Conservation (phyloP, 2,797 vertebrate genomes). For the Decapterus maruadsi region DNA sequence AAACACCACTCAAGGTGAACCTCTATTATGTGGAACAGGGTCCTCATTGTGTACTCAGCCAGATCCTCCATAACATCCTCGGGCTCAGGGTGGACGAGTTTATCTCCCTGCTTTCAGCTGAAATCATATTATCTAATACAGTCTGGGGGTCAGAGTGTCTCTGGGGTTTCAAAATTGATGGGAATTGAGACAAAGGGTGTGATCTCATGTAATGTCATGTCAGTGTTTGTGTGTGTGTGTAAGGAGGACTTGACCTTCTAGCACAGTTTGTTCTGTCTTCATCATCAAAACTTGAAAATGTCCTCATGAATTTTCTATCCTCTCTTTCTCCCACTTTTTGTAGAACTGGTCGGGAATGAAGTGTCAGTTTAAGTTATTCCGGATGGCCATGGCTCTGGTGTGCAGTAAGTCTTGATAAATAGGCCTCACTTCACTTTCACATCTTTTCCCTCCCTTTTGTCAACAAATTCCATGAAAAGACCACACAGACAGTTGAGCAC, state of each 20-base stretch:
- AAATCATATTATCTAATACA: constrained; percentile 67
- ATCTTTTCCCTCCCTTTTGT: neutral
- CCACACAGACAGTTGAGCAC: neutral
- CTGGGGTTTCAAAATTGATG: constrained; percentile 50
- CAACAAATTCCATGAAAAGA: constrained; percentile 1
- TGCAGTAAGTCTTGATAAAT: constrained; percentile 92
- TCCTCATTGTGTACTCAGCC: constrained; percentile 33
- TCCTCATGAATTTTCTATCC: constrained; percentile 20
- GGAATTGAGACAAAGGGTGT: constrained; percentile 51
- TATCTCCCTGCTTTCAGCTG: constrained; percentile 34
- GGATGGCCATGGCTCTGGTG: constrained; percentile 97
- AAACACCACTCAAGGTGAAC: constrained; percentile 44
- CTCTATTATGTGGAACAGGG: constrained; percentile 46
- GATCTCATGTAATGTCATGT: constrained; percentile 45
- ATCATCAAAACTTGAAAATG: constrained; percentile 28
- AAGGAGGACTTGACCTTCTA: constrained; percentile 37
- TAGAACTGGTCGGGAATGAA: constrained; percentile 99
- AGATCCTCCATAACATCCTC: constrained; percentile 36
- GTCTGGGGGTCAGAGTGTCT: constrained; percentile 50
- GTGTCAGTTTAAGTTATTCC: constrained; percentile 97
- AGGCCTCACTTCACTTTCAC: neutral
- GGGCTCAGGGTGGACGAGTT: constrained; percentile 36
- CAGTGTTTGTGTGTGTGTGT: constrained; percentile 25
- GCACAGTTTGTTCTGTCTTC: constrained; percentile 33
- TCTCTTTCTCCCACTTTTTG: constrained; percentile 45